These are phyloP conservation scores for Adrianichthys oophorus DNA, from an alignment of 2,797 vertebrate genomes.

Conservation along the genomic window DNA sequence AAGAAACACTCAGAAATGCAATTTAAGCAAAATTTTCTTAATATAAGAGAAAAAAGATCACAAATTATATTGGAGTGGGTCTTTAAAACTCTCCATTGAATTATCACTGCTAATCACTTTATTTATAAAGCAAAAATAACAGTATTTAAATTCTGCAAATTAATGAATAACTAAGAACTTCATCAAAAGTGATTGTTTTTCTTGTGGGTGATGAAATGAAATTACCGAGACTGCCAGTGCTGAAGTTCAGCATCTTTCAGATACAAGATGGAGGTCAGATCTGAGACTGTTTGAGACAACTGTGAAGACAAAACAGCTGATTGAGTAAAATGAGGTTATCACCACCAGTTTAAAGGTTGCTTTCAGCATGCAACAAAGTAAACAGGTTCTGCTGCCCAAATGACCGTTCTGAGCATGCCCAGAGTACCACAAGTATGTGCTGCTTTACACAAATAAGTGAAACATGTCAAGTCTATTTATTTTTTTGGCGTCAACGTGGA, in stretches of 20 bases:
- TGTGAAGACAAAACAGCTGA: slow-evolving; percentile 36
- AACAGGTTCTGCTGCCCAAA: neutral
- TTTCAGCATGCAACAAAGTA: neutral
- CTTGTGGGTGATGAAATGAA: neutral
- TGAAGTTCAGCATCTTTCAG: slow-evolving; percentile 80
- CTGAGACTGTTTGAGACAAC: slow-evolving; percentile 74
- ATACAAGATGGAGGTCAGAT: slow-evolving; percentile 69
- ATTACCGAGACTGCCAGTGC: slow-evolving; percentile 79
- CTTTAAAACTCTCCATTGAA: too few species aligned
- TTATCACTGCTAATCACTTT: too few species aligned
- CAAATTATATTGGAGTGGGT: too few species aligned
- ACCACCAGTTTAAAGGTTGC: slow-evolving; percentile 3
- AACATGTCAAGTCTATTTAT: neutral
- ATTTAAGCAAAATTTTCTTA: too few species aligned
- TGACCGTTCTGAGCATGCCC: neutral
- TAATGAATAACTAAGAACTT: too few species aligned
- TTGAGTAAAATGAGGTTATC: neutral
- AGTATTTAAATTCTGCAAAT: too few species aligned
- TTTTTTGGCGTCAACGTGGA: too few species aligned
- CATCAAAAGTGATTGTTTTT: neutral
- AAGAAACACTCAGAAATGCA: too few species aligned
- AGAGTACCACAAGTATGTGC: neutral
- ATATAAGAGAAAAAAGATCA: too few species aligned
- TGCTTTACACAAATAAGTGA: neutral
- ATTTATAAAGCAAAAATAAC: too few species aligned